Evolutionary conservation across 2,113 vertebrate genomes (phyloP), one percentile per base, ranked within the genome.

Genomic region (Eidolon helvum): DNA sequence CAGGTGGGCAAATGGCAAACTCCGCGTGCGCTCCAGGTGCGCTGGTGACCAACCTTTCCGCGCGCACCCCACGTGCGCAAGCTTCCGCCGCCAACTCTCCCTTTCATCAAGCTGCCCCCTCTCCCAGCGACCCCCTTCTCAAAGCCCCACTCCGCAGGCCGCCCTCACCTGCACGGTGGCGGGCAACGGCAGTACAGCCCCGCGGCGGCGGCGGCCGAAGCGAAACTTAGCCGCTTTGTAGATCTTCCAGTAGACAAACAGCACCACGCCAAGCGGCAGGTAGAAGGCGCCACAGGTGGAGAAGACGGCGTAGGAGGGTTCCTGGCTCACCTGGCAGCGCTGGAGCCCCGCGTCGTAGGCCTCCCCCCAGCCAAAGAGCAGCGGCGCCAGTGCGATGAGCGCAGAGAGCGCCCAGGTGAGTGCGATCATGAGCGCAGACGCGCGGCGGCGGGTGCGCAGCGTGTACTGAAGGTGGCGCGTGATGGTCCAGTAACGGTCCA

Each of bases 251-350:
- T 94, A 92, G n/a, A 98, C 97, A 35, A 96, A 98, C 0, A 96
- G 74, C 38, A 97, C 95, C 57, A 97, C 97, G 26, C 84, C 87
- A 0, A 97, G 98, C 2, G 96, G 97, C 69, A 95, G 35, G 59
- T 88, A 95, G 57, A 97, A 97, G 45, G 98, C 98, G 4, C 98
- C 93, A 8, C 97, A 96, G 86, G 98, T 97, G 74, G 97, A 97
- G 94, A 96, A 94, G 86, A 96, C 77, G 0, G 95, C 95, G 22
- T 96, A 97, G 68, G 96, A 96, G 40, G 94, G 95, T 3, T 97
- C 98, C 90, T 90, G 96, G 92, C 91, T 98, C 95, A 96, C 96
- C 63, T 94, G 90, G 93, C 96, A 97, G 71, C 93, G 74, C 68
- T 90, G 95, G 22, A 35, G 87, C 40, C 48, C 16, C 7, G 93